Conservation (phyloP, 37 sponge, comb jelly and placozoan species). For the Theonella swinhoei region DNA sequence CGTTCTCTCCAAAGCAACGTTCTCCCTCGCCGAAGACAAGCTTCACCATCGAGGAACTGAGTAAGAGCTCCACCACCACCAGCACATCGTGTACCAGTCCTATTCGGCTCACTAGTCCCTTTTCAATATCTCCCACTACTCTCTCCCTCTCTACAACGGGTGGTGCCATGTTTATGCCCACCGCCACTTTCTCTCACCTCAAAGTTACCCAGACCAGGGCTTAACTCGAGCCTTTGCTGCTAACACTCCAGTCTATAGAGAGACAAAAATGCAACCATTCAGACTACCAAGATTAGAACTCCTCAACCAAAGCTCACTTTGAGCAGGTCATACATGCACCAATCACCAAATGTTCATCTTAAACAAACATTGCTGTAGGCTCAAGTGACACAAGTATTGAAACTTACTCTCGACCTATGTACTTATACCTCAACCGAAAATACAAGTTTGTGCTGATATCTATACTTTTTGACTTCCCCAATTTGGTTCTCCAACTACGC, state of each 20-base stretch:
- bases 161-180: background rate
- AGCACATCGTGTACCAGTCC: slow-evolving; percentile 32
- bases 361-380: too few species aligned
- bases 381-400: too few species aligned
- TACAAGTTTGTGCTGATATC: too few species aligned
- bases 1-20: background rate
- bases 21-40: slow-evolving; percentile 46
- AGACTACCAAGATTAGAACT: background rate
- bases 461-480: too few species aligned
- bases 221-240: background rate
- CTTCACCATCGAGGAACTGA: slow-evolving; percentile 83
- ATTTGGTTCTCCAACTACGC: too few species aligned
- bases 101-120: slow-evolving; percentile 24
- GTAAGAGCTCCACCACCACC: slow-evolving; percentile 61
- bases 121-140: background rate
- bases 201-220: background rate
- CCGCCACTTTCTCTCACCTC: background rate
- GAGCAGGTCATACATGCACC: too few species aligned
- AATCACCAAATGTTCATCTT: too few species aligned
- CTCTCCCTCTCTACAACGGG: background rate
- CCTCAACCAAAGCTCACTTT: too few species aligned
- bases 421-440: too few species aligned
- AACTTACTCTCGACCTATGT: too few species aligned
- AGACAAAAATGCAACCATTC: background rate
- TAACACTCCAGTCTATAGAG: slow-evolving; percentile 6